Evolutionary conservation across 2,888 invertebrate genomes (phyloP).

Genomic region (Stramonita haemastoma): DNA sequence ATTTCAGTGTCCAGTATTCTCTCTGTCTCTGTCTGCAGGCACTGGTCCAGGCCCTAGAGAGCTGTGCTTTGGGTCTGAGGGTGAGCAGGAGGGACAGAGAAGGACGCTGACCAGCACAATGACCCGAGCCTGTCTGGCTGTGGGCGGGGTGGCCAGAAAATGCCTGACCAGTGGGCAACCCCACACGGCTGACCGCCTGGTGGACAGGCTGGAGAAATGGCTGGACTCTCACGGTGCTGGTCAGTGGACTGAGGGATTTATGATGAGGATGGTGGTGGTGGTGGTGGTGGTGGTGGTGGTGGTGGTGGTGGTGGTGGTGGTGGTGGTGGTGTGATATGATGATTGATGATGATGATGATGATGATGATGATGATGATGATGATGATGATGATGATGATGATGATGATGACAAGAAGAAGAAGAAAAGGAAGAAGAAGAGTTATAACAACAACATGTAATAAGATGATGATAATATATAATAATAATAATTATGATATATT

Average conservation of each 20-base stretch:
- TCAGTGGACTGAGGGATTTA: background rate
- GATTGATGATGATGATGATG: background rate
- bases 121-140: constrained; percentile 37
- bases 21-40: background rate
- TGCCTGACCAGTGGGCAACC: background rate
- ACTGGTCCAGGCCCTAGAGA: constrained; percentile 21
- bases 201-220: constrained; percentile 31
- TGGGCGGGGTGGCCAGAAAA: constrained; percentile 30
- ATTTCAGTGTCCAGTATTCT: too few relatives aligned
- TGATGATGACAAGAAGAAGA: background rate
- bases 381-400: background rate
- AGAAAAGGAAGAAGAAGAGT: too few relatives aligned
- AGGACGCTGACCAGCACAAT: background rate
- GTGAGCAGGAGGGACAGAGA: background rate
- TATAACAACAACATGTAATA: too few relatives aligned
- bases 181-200: constrained; percentile 15
- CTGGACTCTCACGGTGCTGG: constrained; percentile 13
- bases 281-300: background rate
- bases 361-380: background rate
- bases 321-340: background rate
- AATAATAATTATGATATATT: too few relatives aligned
- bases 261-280: background rate
- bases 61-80: constrained; percentile 22
- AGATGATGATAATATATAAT: too few relatives aligned
- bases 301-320: background rate